Conservation (phyloP, 2,113 vertebrate genomes). For the Spilogale gracilis region DNA sequence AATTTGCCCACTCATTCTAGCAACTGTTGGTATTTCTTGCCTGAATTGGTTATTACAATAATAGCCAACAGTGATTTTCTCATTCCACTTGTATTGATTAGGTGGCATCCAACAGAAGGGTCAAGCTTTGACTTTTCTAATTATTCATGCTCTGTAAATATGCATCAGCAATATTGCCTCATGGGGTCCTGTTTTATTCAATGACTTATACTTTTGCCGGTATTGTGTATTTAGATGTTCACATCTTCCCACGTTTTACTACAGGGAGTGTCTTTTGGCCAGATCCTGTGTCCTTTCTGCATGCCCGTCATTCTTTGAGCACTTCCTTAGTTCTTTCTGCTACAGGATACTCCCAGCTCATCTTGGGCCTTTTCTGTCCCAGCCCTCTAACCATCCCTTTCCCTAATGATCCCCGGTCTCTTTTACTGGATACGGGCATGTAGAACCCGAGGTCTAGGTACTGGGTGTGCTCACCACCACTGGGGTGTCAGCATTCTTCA, state of each 20-base stretch:
- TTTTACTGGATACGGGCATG: neutral
- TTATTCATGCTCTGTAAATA: neutral
- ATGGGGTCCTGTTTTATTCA: neutral
- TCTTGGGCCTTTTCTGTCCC: neutral
- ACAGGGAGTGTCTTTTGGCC: neutral
- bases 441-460: neutral
- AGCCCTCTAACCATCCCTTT: neutral
- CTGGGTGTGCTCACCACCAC: neutral
- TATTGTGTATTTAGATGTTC: neutral
- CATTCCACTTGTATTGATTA: neutral
- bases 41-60: neutral
- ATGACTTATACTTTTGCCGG: neutral
- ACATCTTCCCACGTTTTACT: neutral
- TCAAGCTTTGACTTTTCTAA: neutral
- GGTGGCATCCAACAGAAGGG: neutral
- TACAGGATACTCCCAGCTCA: neutral
- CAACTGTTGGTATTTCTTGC: neutral
- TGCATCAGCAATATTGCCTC: neutral
- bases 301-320: neutral
- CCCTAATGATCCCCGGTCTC: neutral
- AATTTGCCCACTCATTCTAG: neutral
- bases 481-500: neutral
- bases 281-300: neutral
- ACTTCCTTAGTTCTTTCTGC: neutral
- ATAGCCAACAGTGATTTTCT: neutral